phyloP scores from a whole-genome alignment of 2,113 vertebrate species.

The Hepsetus odoe region DNA sequence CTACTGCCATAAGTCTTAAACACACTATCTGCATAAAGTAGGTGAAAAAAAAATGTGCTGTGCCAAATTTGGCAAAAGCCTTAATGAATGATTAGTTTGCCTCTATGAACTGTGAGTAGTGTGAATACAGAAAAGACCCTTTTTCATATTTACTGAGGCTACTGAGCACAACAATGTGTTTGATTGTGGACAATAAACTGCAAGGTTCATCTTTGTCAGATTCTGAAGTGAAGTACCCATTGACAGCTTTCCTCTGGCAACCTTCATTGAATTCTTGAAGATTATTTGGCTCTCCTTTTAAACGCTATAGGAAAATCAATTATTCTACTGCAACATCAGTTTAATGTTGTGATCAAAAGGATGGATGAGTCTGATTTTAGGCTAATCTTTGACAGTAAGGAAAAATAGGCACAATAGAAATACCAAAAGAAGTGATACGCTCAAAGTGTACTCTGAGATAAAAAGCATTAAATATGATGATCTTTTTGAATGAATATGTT shows the following conservation, averaged over 20 bases:
- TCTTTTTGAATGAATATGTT: neutral
- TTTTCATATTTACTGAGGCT: neutral
- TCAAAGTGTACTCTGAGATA: neutral
- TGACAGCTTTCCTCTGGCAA: slow-evolving; percentile 52
- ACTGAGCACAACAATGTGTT: neutral
- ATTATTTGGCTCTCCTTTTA: slow-evolving; percentile 67
- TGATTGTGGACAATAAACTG: slow-evolving; percentile 2
- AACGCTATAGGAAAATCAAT: slow-evolving; percentile 60
- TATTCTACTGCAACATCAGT: slow-evolving; percentile 69
- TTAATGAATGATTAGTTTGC: slow-evolving; percentile 47
- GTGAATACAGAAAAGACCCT: neutral
- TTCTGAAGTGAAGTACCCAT: slow-evolving; percentile 37
- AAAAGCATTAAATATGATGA: neutral
- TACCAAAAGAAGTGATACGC: neutral
- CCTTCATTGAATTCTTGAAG: slow-evolving; percentile 71
- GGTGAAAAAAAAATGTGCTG: slow-evolving; percentile 46
- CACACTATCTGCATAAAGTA: slow-evolving; percentile 54
- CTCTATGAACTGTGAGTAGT: neutral
- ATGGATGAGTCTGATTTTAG: slow-evolving; percentile 76
- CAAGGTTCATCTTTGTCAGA: slow-evolving; percentile 17
- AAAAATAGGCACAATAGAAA: slow-evolving; percentile 24
- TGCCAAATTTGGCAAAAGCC: slow-evolving; percentile 53
- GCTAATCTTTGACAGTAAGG: slow-evolving; percentile 67
- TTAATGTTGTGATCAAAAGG: slow-evolving; percentile 71
- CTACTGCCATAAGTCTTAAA: slow-evolving; percentile 62